Evolutionary conservation across 2,888 invertebrate genomes (phyloP).

Genomic region (Eudasyphora cyanicolor): DNA sequence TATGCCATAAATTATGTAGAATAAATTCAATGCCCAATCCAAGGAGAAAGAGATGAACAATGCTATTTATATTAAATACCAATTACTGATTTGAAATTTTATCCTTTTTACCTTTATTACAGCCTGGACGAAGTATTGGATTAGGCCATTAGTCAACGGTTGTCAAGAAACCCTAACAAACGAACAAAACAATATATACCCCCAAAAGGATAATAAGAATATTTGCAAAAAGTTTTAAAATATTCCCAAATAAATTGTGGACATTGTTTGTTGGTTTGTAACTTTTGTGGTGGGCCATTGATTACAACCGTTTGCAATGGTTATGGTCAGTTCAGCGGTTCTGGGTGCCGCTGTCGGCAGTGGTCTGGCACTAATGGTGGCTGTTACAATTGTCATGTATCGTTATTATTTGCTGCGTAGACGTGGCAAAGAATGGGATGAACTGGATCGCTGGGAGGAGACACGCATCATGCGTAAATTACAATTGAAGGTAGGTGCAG

Average conservation of each 20-base stretch:
- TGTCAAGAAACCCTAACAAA: background rate
- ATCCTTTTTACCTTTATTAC: background rate
- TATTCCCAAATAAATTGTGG: background rate
- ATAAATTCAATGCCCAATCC: too few relatives aligned
- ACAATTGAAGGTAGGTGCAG: conserved; percentile 76
- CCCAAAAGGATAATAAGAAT: background rate
- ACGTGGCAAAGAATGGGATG: conserved; percentile 84
- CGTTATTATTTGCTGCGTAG: conserved; percentile 83
- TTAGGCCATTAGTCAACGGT: background rate
- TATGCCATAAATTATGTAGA: background rate
- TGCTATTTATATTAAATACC: too few relatives aligned
- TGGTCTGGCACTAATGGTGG: conserved; percentile 84
- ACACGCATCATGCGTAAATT: conserved; percentile 79
- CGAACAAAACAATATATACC: background rate
- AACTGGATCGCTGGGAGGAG: conserved; percentile 81
- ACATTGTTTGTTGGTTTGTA: background rate
- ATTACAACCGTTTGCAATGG: conserved; percentile 70
- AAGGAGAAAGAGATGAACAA: too few relatives aligned
- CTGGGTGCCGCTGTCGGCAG: conserved; percentile 86
- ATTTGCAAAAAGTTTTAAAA: background rate
- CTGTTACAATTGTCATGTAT: conserved; percentile 85
- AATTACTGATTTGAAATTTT: background rate
- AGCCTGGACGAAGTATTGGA: background rate
- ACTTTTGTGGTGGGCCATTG: background rate
- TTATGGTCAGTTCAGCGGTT: conserved; percentile 85